These are phyloP conservation scores for Hymenopus coronatus DNA, from an alignment of 2,888 invertebrate genomes.

Conservation along the genomic window DNA sequence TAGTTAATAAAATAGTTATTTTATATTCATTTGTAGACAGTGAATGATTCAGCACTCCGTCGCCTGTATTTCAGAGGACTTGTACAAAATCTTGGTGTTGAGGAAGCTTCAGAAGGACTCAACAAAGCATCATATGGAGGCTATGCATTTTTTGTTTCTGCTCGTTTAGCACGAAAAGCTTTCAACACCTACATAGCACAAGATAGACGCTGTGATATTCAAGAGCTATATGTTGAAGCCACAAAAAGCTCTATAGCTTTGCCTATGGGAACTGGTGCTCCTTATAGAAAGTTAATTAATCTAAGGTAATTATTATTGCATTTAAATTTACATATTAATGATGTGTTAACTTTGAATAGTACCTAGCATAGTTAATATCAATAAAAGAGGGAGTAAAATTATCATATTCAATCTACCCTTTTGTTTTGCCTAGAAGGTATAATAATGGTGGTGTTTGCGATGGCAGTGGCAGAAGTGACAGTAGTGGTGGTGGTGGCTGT, in stretches of 20 bases:
- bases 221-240: constrained; percentile 56
- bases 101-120: constrained; percentile 54
- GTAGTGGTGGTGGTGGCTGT: no score
- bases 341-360: not conserved
- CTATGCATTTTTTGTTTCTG: constrained; percentile 64
- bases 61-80: constrained; percentile 31
- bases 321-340: not conserved
- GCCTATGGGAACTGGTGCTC: constrained; percentile 56
- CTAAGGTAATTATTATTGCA: constrained; percentile 47
- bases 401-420: no score
- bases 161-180: constrained; percentile 56
- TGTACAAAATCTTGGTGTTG: constrained; percentile 52
- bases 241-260: constrained; percentile 58
- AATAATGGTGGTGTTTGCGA: no score
- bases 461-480: no score
- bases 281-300: constrained; percentile 58
- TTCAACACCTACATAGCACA: constrained; percentile 46
- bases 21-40: not conserved
- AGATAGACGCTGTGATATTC: constrained; percentile 52
- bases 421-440: no score
- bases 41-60: constrained; percentile 28
- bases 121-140: constrained; percentile 53
- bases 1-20: not conserved
- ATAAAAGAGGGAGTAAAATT: no score
- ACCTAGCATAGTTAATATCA: not conserved